Base-by-base conservation (phyloP, 2,888 invertebrate genomes). In the Endotricha flammealis region DNA sequence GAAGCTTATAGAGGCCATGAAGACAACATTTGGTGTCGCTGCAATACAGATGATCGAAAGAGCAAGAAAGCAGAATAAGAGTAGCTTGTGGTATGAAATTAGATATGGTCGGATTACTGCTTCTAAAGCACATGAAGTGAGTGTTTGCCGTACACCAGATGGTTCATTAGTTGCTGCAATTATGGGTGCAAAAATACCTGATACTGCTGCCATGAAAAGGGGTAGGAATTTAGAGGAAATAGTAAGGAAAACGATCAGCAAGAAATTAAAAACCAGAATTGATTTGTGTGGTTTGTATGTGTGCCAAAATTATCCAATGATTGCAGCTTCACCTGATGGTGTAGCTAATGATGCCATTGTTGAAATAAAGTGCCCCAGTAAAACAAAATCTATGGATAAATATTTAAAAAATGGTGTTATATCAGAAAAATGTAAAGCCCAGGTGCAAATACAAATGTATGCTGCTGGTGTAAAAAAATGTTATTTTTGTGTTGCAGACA, bases 361-460 rank as follows among this genome's bases (percentile, higher is more conserved):
- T 2, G 34, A 34, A 28, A 12, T 34, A 6, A 34, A 28, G 20
- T 34, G 34, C 22, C 28, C 34, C 3, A 28, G 12, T 4, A 34
- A 4, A 2, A 12, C 2, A 12, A 28, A 28, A 13, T 9, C 28
- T 20, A 9, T 9, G 9, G 8, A 28, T 22, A 34, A 34, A 12
- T 34, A 34, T 20, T 7, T 28, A 7, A 28, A 28, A n/a, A 28
- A 34, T 17, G 28, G 22, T 12, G 20, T 7, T 12, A 12, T 22
- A 10, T 11, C 20, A 6, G 20, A 34, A 28, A 16, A 28, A 28
- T 34, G 12, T 12, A 16, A 20, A 16, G 29, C 28, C 8, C 29
- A 28, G 10, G 31, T 32, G 23, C 31, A 32, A 22, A 23, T 46
- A 38, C 14, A 38, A 32, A 32, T 39, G 30, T 20, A 17, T 44